phyloP scores from a whole-genome alignment of 2,888 invertebrate genomes.

The Lasioglossum marginatum region DNA sequence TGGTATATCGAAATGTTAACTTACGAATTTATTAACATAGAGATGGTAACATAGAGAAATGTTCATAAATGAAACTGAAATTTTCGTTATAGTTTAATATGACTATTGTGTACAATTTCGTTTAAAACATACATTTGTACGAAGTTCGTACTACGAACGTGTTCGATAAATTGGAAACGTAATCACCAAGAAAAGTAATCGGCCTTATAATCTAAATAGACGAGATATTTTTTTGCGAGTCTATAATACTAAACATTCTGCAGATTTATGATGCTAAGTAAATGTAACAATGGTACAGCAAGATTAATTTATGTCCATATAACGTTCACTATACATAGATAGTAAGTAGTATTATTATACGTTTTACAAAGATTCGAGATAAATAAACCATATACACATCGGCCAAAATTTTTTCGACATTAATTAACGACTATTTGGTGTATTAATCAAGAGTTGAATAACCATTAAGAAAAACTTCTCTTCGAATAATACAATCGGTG shows the following conservation, averaged over 20 bases:
- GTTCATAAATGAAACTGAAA: constrained; percentile 5
- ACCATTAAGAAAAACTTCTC: background rate
- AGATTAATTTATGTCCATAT: constrained; percentile 23
- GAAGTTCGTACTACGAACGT: no score
- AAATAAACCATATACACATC: constrained; percentile 26
- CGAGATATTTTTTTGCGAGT: constrained; percentile 8
- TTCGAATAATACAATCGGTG: constrained; percentile 6
- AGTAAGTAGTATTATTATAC: constrained; percentile 26
- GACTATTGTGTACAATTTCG: constrained; percentile 26
- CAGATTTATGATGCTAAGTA: constrained; percentile 22
- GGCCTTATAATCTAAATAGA: constrained; percentile 25
- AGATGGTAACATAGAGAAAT: background rate
- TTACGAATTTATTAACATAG: background rate
- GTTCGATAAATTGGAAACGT: constrained; percentile 2
- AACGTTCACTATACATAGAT: constrained; percentile 6
- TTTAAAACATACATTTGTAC: constrained; percentile 27
- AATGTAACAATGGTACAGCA: constrained; percentile 31
- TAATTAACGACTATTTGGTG: constrained; percentile 31
- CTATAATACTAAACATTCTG: constrained; percentile 18
- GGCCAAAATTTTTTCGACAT: background rate
- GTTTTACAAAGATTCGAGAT: constrained; percentile 31
- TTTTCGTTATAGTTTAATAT: constrained; percentile 16
- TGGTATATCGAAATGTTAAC: background rate
- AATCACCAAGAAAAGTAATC: background rate
- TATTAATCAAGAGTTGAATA: constrained; percentile 5